phyloP scores from a whole-genome alignment of 1,140 invertebrate species.

The Agrilus planipennis region DNA sequence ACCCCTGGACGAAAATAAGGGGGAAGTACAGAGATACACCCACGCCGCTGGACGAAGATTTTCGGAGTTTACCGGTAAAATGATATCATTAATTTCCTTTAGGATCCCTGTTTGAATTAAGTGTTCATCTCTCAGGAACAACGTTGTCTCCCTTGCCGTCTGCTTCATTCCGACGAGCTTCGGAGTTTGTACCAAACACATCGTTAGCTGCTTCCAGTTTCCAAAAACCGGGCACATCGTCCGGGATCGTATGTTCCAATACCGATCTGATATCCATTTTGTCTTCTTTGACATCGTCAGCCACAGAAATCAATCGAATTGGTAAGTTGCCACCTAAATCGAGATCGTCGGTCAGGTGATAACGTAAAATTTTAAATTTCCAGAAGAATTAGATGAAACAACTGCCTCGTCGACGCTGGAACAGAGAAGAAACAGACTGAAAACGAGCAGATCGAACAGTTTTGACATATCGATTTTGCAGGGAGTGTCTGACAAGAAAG shows the following conservation, averaged over 20 bases:
- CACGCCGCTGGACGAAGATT: slow-evolving; percentile 43
- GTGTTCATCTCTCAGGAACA: no score
- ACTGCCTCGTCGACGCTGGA: slow-evolving; percentile 28
- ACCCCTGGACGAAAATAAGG: slow-evolving; percentile 50
- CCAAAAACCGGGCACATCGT: slow-evolving; percentile 24
- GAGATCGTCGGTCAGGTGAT: slow-evolving; percentile 19
- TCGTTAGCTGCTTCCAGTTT: slow-evolving; percentile 20
- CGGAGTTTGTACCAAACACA: slow-evolving; percentile 48
- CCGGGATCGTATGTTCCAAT: slow-evolving; percentile 64
- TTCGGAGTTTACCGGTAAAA: slow-evolving; percentile 66
- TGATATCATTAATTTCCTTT: no score
- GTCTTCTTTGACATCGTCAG: slow-evolving; percentile 64
- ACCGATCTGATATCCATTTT: slow-evolving; percentile 67
- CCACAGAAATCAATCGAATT: slow-evolving; percentile 59
- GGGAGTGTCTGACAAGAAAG: slow-evolving; percentile 33
- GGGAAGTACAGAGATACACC: slow-evolving; percentile 41
- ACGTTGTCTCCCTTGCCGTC: slow-evolving; percentile 38
- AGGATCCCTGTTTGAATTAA: no score
- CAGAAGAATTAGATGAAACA: slow-evolving; percentile 10
- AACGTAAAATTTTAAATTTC: neutral
- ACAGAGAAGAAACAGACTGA: slow-evolving; percentile 41
- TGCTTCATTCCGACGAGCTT: slow-evolving; percentile 46
- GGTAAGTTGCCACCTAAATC: slow-evolving; percentile 35
- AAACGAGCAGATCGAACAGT: slow-evolving; percentile 61
- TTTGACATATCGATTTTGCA: slow-evolving; percentile 65